phyloP scores from a whole-genome alignment of 2,888 invertebrate species.

The Chirona hameri region DNA sequence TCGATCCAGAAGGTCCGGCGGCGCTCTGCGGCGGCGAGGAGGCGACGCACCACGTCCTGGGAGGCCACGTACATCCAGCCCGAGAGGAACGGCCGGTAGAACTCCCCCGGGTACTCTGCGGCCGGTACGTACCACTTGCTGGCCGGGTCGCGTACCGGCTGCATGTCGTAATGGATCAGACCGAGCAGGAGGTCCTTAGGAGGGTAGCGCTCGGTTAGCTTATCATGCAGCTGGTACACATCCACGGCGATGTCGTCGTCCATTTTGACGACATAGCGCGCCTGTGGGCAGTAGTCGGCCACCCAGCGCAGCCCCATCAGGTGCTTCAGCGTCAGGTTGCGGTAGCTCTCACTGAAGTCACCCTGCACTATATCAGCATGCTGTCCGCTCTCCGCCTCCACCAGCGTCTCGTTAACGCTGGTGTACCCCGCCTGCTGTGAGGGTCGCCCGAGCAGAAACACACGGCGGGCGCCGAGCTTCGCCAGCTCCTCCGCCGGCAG shows the following conservation, averaged over 20 bases:
- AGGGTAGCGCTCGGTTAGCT: slow-evolving; percentile 40
- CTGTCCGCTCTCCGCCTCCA: slow-evolving; percentile 46
- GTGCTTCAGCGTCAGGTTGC: slow-evolving; percentile 80
- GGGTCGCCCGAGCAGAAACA: slow-evolving; percentile 62
- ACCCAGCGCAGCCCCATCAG: slow-evolving; percentile 75
- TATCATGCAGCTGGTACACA: slow-evolving; percentile 55
- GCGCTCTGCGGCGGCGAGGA: slow-evolving; percentile 51
- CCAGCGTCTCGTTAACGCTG: slow-evolving; percentile 42
- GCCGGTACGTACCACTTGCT: slow-evolving; percentile 77
- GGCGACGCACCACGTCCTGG: slow-evolving; percentile 56
- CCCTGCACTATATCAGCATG: slow-evolving; percentile 72
- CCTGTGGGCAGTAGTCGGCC: slow-evolving; percentile 56
- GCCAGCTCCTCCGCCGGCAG: slow-evolving; percentile 58
- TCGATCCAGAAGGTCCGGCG: slow-evolving; percentile 86
- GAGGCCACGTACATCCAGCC: slow-evolving; percentile 81
- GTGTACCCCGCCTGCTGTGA: slow-evolving; percentile 37
- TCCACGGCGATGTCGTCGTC: slow-evolving; percentile 77
- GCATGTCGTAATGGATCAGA: slow-evolving; percentile 37
- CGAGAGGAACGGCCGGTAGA: slow-evolving; percentile 70
- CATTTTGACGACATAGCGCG: slow-evolving; percentile 68
- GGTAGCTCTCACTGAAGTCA: slow-evolving; percentile 69
- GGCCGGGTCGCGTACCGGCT: slow-evolving; percentile 54
- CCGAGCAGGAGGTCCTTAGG: slow-evolving; percentile 36
- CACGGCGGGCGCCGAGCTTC: slow-evolving; percentile 58
- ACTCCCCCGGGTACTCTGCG: slow-evolving; percentile 58